Conservation (phyloP, 2,797 vertebrate genomes). For the Neosilurus hyrtlii region DNA sequence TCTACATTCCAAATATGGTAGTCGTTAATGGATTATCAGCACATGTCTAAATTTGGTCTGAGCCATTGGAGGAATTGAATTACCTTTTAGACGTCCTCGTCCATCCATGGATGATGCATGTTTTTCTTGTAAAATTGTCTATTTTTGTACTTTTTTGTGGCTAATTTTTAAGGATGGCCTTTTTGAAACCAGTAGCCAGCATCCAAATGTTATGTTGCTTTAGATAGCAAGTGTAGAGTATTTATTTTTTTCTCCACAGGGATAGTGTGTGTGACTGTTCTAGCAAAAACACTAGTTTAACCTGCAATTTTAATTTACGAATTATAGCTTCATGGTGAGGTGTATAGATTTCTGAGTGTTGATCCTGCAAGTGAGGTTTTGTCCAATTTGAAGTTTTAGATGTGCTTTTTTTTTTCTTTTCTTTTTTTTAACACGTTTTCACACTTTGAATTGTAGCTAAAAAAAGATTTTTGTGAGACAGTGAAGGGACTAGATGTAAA, state of each 20-base stretch:
- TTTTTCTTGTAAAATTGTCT: conserved; percentile 7
- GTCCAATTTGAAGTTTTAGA: not conserved
- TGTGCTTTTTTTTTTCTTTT: not conserved
- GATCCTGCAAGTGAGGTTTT: not conserved
- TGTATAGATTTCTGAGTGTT: not conserved
- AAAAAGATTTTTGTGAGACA: not conserved
- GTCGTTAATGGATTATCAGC: not conserved
- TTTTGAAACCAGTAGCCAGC: not conserved
- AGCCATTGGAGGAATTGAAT: not conserved
- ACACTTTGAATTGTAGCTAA: not conserved
- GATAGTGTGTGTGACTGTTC: not conserved
- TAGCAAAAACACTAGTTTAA: not conserved
- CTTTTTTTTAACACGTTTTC: not conserved
- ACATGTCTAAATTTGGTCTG: conserved; percentile 1
- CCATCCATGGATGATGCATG: not conserved
- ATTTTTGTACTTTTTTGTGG: conserved; percentile 28
- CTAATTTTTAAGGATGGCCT: not conserved
- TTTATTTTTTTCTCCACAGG: no score
- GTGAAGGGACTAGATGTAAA: not conserved
- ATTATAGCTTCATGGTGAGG: not conserved
- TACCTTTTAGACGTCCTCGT: not conserved
- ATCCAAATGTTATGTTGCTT: not conserved
- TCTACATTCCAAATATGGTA: not conserved
- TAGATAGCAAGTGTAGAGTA: no score
- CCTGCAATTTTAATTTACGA: not conserved